Base-by-base conservation (phyloP, 2,888 invertebrate species). In the Anthrax anthrax region DNA sequence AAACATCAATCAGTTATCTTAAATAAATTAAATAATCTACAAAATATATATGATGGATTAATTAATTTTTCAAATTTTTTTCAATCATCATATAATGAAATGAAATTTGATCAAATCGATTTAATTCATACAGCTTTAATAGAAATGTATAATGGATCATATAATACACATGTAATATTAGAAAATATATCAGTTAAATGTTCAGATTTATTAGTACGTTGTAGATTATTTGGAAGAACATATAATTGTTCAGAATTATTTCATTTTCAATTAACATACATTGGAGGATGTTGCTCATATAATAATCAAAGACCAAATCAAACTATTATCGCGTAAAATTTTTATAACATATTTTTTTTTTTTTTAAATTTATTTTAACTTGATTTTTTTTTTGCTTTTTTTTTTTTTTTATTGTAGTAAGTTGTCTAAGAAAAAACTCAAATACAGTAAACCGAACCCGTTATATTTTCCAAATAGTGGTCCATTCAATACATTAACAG, bases 251-350 rank as follows among this genome's bases (percentile, higher is more conserved):
- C 46, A 6, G 50, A 58, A 32, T 47, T 60, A 36, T 61, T 65
- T 45, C 23, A 53, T 6, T 55, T 57, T 39, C 55, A 61, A 12
- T 42, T 58, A 29, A 63, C 64, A 17, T 58, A 61, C 6, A 51
- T 60, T 4, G 59, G 67, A 47, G 55, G 57, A 14, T 67, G 67
- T 44, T 67, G 67, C 52, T 55, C 64, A 48, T 65, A 65, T 47
- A 67, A 67, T 48, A 63, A 65, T 41, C 52, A 55, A 4, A 51
- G 65, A 2, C 51, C 52, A 1, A 58, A n/a, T n/a, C n/a, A n/a
- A n/a, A n/a, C n/a, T n/a, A n/a, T n/a, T n/a, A n/a, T n/a, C n/a
- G n/a, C n/a, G n/a, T n/a, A n/a, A n/a, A n/a, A n/a, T n/a, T n/a
- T n/a, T n/a, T n/a, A n/a, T n/a, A n/a, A n/a, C n/a, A n/a, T n/a